Conservation (phyloP, 1,140 invertebrate genomes). For the Eriosoma lanigerum region DNA sequence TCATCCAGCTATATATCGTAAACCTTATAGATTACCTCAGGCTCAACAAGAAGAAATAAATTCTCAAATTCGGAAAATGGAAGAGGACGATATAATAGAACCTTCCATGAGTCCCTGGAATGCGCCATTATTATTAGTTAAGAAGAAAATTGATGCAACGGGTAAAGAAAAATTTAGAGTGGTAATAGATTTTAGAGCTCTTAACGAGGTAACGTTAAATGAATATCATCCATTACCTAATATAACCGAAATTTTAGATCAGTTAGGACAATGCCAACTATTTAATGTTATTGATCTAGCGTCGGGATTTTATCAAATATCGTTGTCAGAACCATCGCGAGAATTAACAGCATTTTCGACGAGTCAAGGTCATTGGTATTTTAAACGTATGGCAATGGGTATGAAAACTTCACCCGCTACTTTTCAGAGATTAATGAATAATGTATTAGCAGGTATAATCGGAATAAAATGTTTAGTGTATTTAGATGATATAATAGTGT, state of each 20-base stretch:
- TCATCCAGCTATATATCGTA: too few relatives aligned
- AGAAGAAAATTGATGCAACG: conserved; percentile 54
- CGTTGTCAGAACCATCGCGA: conserved; percentile 55
- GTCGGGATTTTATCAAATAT: conserved; percentile 61
- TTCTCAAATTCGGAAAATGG: too few relatives aligned
- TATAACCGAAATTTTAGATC: too few relatives aligned
- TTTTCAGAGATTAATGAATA: conserved; percentile 58
- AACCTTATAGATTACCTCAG: too few relatives aligned
- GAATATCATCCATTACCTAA: too few relatives aligned
- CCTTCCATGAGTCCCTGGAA: conserved; percentile 51
- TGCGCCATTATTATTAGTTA: conserved; percentile 52
- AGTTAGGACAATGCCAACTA: conserved; percentile 56
- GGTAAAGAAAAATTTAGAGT: conserved; percentile 54
- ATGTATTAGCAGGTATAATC: neutral
- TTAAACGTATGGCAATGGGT: conserved; percentile 58
- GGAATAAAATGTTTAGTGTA: conserved; percentile 44
- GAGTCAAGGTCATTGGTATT: conserved; percentile 53
- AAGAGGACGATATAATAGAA: conserved; percentile 50
- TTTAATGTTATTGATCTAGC: conserved; percentile 61
- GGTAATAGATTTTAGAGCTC: conserved; percentile 54
- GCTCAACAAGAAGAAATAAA: too few relatives aligned
- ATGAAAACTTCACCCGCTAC: conserved; percentile 58
- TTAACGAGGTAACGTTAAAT: conserved; percentile 54
- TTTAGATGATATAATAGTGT: conserved; percentile 57
- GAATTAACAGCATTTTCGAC: neutral